Evolutionary conservation across 2,113 vertebrate species (phyloP).

Genomic region (Pseudopodoces humilis): DNA sequence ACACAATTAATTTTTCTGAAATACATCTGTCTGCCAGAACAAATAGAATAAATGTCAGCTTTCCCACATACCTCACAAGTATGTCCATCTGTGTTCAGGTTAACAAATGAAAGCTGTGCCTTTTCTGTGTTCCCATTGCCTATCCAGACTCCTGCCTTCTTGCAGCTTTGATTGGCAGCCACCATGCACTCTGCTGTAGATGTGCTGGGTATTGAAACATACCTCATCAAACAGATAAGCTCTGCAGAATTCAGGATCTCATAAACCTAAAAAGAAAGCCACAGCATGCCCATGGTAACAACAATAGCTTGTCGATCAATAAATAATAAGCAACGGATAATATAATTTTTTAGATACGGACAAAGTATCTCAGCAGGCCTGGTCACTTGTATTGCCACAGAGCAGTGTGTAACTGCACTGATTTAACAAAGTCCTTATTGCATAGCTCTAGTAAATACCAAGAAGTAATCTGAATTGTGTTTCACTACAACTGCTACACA

Average conservation of each 20-base stretch:
- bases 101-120: conserved; percentile 80
- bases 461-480: background rate
- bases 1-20: background rate
- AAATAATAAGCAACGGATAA: background rate
- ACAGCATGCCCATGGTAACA: background rate
- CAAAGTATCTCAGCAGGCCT: background rate
- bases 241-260: conserved; percentile 88
- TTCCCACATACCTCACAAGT: conserved; percentile 78
- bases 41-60: background rate
- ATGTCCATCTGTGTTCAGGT: conserved; percentile 78
- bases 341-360: background rate
- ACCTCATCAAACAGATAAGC: conserved; percentile 87
- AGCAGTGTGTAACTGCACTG: background rate
- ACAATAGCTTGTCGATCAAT: background rate
- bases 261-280: conserved; percentile 79
- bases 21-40: background rate
- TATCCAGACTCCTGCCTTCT: conserved; percentile 78
- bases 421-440: background rate
- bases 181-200: conserved; percentile 83
- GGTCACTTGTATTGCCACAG: background rate
- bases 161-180: conserved; percentile 62
- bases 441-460: background rate
- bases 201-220: conserved; percentile 70
- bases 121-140: conserved; percentile 82
- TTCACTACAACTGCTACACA: background rate